Evolutionary conservation across 2,797 vertebrate genomes (phyloP).

Genomic region (Acipenser ruthenus): DNA sequence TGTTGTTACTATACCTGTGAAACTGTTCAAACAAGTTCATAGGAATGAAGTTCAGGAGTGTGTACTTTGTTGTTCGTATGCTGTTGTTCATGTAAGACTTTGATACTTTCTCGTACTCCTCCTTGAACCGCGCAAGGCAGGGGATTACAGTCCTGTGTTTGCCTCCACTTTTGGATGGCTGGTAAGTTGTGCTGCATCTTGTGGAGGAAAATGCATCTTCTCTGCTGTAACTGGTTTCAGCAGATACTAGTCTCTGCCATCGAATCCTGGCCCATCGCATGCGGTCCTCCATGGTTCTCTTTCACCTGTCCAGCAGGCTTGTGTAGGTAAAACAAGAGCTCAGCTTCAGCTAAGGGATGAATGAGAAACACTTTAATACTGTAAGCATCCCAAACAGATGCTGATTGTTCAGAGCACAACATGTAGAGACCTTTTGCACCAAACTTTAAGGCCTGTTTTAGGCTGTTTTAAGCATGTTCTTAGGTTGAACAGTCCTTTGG

Average conservation of each 20-base stretch:
- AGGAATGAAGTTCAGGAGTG: constrained; percentile 79
- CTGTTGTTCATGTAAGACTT: constrained; percentile 70
- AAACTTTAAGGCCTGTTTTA: too few relatives aligned
- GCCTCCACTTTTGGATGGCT: constrained; percentile 26
- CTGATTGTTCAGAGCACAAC: constrained; percentile 7
- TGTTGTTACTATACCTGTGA: constrained; percentile 66
- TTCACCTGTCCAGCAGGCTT: constrained; percentile 5
- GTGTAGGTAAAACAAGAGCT: background rate
- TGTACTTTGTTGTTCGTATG: constrained; percentile 90
- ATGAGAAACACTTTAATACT: too few relatives aligned
- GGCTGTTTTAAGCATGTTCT: too few relatives aligned
- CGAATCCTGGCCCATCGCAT: constrained; percentile 60
- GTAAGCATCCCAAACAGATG: too few relatives aligned
- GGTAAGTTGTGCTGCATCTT: constrained; percentile 23
- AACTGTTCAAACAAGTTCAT: constrained; percentile 94
- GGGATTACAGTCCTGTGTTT: constrained; percentile 72
- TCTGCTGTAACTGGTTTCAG: constrained; percentile 34
- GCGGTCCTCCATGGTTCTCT: constrained; percentile 58
- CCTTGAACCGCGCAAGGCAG: constrained; percentile 53
- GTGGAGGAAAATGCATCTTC: constrained; percentile 19
- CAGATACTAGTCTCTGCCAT: constrained; percentile 51
- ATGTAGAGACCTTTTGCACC: background rate
- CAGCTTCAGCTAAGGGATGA: background rate
- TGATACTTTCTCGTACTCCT: constrained; percentile 62
- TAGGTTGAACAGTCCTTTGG: too few relatives aligned